Conservation (phyloP, 2,888 invertebrate species). For the Lymantria monacha region DNA sequence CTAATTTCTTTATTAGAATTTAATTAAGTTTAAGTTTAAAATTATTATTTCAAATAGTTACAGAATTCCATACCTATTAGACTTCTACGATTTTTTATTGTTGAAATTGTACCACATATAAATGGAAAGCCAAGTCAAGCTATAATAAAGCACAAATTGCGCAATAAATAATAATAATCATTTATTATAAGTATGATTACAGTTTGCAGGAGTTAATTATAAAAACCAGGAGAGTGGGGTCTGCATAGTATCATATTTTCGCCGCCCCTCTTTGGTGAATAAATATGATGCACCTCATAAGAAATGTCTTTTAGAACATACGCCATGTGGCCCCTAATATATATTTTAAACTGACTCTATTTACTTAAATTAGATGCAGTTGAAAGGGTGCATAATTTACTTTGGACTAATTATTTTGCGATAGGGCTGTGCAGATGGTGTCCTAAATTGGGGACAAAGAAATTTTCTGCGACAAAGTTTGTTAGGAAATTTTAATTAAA, state of each 20-base stretch:
- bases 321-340: slow-evolving; percentile 72
- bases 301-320: slow-evolving; percentile 66
- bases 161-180: slow-evolving; percentile 15
- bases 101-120: too few species aligned
- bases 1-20: too few species aligned
- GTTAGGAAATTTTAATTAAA: slow-evolving; percentile 63
- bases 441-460: slow-evolving; percentile 54
- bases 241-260: slow-evolving; percentile 54
- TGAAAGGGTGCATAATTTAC: slow-evolving; percentile 81
- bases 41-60: too few species aligned
- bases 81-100: too few species aligned
- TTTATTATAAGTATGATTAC: slow-evolving; percentile 29
- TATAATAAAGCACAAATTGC: too few species aligned
- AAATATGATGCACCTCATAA: slow-evolving; percentile 54
- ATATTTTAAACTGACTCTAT: slow-evolving; percentile 68
- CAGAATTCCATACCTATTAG: too few species aligned
- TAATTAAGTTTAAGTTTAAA: too few species aligned
- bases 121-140: too few species aligned
- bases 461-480: slow-evolving; percentile 59
- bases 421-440: slow-evolving; percentile 76
- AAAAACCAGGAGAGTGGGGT: slow-evolving; percentile 32
- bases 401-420: slow-evolving; percentile 76
- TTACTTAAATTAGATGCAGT: slow-evolving; percentile 74
- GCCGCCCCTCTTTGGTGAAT: slow-evolving; percentile 41
- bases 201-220: slow-evolving; percentile 26